A percentile compares a stretch with the other conserved stretches of the same genome.
Evolutionary conservation across 2,888 invertebrate genomes (phyloP).

Genomic region (Nomada flava): DNA sequence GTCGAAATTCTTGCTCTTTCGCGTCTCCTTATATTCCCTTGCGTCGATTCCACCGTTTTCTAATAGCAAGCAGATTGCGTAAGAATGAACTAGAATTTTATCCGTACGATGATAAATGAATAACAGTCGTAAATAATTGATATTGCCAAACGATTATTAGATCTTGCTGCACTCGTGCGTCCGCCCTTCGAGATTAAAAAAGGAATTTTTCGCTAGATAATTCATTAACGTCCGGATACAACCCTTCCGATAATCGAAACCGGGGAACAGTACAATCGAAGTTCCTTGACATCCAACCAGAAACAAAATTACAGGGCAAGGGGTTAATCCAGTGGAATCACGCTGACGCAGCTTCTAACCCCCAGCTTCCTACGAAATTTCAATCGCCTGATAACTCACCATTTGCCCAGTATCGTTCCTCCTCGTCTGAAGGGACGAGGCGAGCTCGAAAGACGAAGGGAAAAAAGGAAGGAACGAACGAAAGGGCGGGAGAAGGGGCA

Average conservation of each 20-base stretch:
- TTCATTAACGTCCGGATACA: too few relatives aligned
- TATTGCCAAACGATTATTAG: too few relatives aligned
- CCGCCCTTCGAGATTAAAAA: too few relatives aligned
- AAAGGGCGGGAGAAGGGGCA: slow-evolving; percentile 9
- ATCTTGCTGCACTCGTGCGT: too few relatives aligned
- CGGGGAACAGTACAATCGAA: too few relatives aligned
- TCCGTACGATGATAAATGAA: too few relatives aligned
- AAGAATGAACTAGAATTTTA: too few relatives aligned
- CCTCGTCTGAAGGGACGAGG: slow-evolving; percentile 44
- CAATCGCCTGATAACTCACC: slow-evolving; percentile 73
- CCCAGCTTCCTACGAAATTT: slow-evolving; percentile 70
- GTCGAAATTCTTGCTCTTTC: slow-evolving; percentile 42
- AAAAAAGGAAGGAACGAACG: slow-evolving; percentile 25
- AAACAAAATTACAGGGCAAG: too few relatives aligned
- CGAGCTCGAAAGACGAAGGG: neutral
- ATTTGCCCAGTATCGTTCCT: slow-evolving; percentile 73
- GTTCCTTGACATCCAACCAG: too few relatives aligned
- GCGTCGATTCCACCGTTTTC: neutral
- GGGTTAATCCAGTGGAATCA: slow-evolving; percentile 55
- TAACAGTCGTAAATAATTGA: too few relatives aligned
- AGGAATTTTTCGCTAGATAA: too few relatives aligned
- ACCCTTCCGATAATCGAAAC: too few relatives aligned
- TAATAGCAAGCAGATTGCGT: slow-evolving; percentile 21
- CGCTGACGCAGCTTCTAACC: slow-evolving; percentile 67
- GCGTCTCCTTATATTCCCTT: slow-evolving; percentile 62